Evolutionary conservation across 2,113 vertebrate genomes (phyloP).

Genomic region (Herpetotheres cachinnans): DNA sequence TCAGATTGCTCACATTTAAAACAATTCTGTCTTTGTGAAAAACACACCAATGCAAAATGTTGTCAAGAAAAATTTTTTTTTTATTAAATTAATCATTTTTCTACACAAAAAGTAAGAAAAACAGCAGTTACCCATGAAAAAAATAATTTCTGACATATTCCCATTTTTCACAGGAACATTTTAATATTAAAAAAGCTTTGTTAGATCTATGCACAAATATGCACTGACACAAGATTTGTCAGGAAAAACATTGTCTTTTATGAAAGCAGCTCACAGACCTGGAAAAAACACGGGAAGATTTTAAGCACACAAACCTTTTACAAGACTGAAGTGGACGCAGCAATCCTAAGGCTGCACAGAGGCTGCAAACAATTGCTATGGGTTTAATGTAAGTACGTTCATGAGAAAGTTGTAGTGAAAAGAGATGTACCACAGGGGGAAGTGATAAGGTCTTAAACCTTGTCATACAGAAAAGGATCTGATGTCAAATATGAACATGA

Average conservation of each 20-base stretch:
- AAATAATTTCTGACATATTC: not conserved
- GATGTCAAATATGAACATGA: not conserved
- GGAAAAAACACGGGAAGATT: not conserved
- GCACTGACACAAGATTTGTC: not conserved
- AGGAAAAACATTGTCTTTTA: not conserved
- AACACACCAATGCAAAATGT: not conserved
- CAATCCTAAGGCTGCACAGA: not conserved
- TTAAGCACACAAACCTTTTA: not conserved
- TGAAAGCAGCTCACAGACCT: not conserved
- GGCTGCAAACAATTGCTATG: not conserved
- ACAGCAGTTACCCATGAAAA: not conserved
- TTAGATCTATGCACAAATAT: not conserved
- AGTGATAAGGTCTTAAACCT: not conserved
- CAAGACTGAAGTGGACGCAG: not conserved
- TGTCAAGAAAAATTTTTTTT: not conserved
- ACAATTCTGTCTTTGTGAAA: not conserved
- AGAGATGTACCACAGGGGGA: not conserved
- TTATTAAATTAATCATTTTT: not conserved
- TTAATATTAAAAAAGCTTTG: not conserved
- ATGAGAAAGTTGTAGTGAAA: not conserved
- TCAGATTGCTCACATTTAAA: not conserved
- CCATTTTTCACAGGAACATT: not conserved
- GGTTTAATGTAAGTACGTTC: accelerated
- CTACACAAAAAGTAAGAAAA: not conserved
- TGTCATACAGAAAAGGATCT: not conserved